phyloP scores from a whole-genome alignment of 2,113 vertebrate species.

The Eulemur macaco region DNA sequence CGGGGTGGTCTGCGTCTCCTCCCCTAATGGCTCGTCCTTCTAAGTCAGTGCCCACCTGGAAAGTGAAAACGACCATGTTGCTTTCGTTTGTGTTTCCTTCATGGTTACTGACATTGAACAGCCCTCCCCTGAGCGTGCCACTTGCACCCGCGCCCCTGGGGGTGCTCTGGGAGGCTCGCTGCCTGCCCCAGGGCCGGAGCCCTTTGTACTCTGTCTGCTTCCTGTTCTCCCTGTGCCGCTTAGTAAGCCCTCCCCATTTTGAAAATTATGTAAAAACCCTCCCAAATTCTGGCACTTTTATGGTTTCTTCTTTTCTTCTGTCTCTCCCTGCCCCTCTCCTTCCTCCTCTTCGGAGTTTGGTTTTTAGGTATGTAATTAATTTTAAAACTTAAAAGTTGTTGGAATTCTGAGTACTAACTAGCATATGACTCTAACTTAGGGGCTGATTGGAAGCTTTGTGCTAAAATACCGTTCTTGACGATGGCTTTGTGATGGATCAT shows the following conservation, averaged over 20 bases:
- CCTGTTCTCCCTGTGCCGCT: neutral
- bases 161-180: neutral
- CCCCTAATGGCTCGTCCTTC: neutral
- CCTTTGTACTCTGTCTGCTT: neutral
- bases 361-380: neutral
- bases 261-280: neutral
- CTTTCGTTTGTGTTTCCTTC: neutral
- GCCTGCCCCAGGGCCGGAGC: neutral
- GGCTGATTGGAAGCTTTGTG: neutral
- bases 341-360: neutral
- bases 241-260: neutral
- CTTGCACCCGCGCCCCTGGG: neutral
- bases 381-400: neutral
- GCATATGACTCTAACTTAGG: neutral
- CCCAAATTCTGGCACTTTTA: neutral
- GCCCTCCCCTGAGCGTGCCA: neutral
- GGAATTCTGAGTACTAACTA: neutral
- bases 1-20: neutral
- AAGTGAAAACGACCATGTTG: too few species aligned
- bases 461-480: neutral
- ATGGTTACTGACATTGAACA: neutral
- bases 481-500: too few species aligned
- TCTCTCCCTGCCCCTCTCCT: neutral
- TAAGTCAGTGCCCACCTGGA: neutral
- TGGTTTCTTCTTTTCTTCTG: neutral